A percentile compares a stretch with the other conserved stretches of the same genome.
These are phyloP conservation scores for Sinotaia quadrata DNA, from an alignment of 2,888 invertebrate genomes.

Conservation along the genomic window DNA sequence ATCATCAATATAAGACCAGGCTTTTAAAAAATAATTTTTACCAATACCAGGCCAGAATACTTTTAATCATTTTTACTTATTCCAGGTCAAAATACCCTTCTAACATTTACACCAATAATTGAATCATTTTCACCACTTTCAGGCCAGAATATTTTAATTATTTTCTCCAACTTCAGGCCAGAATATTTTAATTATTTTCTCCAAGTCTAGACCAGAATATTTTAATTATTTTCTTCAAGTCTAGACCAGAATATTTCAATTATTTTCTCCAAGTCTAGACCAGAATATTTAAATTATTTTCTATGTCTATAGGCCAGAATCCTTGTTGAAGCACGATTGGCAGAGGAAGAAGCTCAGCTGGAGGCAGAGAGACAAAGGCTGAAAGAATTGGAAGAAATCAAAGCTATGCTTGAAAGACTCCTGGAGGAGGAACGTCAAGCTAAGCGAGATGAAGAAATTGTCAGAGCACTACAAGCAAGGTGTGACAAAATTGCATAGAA, in stretches of 20 bases:
- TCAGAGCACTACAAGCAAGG: slow-evolving; percentile 73
- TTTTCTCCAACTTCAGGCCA: neutral
- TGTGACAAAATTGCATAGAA: too few species aligned
- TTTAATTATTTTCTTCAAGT: neutral
- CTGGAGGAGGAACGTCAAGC: slow-evolving; percentile 88
- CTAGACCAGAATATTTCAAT: neutral
- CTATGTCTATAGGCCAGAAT: slow-evolving; percentile 3
- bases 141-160: neutral
- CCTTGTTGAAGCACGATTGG: slow-evolving; percentile 73
- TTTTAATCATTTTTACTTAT: too few species aligned
- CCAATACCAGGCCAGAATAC: too few species aligned
- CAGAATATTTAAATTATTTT: neutral
- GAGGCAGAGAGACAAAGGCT: slow-evolving; percentile 81
- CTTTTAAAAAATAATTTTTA: too few species aligned
- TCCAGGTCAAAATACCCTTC: too few species aligned
- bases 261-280: neutral
- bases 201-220: neutral
- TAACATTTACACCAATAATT: too few species aligned
- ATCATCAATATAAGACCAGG: too few species aligned
- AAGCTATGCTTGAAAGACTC: slow-evolving; percentile 80
- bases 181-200: neutral
- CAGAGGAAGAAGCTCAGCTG: slow-evolving; percentile 77
- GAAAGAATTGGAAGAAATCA: slow-evolving; percentile 80
- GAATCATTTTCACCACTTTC: neutral
- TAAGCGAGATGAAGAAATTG: slow-evolving; percentile 87